Conservation (phyloP, 2,888 invertebrate genomes). For the Tenthredo livida region DNA sequence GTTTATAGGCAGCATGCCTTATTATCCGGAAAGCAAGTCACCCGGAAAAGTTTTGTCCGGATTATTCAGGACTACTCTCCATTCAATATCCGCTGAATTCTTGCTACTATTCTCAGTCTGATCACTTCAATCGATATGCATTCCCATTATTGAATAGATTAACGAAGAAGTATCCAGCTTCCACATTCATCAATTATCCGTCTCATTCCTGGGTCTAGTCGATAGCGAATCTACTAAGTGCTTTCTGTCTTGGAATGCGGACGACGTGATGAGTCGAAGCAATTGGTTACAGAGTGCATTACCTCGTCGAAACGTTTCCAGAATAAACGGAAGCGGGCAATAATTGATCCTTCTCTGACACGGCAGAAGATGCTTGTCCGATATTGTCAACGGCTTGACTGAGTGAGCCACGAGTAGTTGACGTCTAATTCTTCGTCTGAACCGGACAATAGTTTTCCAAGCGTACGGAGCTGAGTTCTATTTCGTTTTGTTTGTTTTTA, state of each 20-base stretch:
- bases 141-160: not conserved
- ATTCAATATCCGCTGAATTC: not conserved
- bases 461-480: constrained; percentile 27
- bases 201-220: not conserved
- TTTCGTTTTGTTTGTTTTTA: constrained; percentile 39
- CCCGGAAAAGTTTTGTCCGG: constrained; percentile 41
- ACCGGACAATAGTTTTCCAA: constrained; percentile 36
- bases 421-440: not conserved
- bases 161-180: not conserved
- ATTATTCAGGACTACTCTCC: not conserved
- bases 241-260: not conserved
- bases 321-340: not conserved
- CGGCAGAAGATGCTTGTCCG: not conserved
- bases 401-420: not conserved
- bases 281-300: not conserved
- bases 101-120: no score
- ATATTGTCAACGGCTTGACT: constrained; percentile 17
- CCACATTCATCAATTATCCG: not conserved
- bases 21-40: constrained; percentile 25
- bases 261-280: not conserved
- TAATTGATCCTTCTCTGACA: constrained; percentile 19
- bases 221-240: not conserved
- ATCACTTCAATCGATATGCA: not conserved
- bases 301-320: not conserved
- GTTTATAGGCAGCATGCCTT: constrained; percentile 27